These are phyloP conservation scores for Ectemnius cavifrons DNA, from an alignment of 2,888 invertebrate species.

Conservation along the genomic window DNA sequence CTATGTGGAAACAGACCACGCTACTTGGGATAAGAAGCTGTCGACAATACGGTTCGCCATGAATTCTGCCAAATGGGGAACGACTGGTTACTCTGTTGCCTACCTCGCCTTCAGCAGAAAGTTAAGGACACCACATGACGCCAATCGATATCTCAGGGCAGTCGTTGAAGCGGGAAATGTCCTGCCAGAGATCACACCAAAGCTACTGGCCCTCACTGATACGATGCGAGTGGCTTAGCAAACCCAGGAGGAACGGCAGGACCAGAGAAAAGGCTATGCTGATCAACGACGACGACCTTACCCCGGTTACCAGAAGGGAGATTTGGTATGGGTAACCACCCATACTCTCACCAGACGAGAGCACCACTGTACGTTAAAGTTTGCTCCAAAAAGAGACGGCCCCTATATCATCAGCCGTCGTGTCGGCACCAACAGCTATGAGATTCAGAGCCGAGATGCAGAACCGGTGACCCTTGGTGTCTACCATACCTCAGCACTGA, in stretches of 20 bases:
- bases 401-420: neutral
- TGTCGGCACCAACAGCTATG: no score
- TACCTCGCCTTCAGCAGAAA: constrained; percentile 71
- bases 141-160: neutral
- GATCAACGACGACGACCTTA: no score
- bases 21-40: constrained; percentile 63
- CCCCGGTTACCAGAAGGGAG: neutral
- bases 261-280: no score
- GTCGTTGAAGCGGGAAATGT: neutral
- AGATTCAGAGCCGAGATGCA: no score
- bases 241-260: neutral
- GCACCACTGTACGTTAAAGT: neutral
- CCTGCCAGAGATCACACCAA: neutral
- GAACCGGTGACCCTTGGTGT: no score
- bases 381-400: neutral
- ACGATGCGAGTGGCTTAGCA: neutral
- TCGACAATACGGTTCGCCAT: constrained; percentile 72
- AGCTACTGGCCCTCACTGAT: neutral
- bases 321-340: neutral
- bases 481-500: no score
- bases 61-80: constrained; percentile 66
- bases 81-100: constrained; percentile 67
- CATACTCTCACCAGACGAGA: neutral
- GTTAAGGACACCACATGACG: constrained; percentile 53
- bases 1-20: constrained; percentile 60